phyloP scores from a whole-genome alignment of 64 coral and sea anemone genomes.

The Actinia tenebrosa region DNA sequence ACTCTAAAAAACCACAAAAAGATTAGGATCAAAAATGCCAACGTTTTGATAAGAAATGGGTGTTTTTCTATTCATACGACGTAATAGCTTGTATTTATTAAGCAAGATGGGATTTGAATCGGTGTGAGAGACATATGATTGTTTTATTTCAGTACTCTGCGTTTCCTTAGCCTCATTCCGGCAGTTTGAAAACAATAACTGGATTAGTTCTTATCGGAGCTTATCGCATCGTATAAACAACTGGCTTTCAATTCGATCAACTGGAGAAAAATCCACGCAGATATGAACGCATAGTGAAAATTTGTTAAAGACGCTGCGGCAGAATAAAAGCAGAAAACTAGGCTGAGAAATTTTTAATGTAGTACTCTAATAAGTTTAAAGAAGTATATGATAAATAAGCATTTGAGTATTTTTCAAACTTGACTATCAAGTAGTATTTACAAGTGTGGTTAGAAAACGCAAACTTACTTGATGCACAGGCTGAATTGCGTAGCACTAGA shows the following conservation, averaged over 20 bases:
- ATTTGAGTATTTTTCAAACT: not conserved
- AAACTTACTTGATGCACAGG: not conserved
- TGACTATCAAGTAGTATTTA: not conserved
- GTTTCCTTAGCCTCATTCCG: not conserved
- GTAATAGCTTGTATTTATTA: no score
- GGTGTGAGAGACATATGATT: not conserved
- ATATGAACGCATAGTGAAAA: not conserved
- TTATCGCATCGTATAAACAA: slow-evolving; percentile 7
- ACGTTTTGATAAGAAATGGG: no score
- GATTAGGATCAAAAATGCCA: not conserved
- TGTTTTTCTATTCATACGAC: no score
- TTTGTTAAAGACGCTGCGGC: not conserved
- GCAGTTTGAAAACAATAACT: not conserved
- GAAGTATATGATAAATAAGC: not conserved
- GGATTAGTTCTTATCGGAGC: not conserved
- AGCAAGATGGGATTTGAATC: not conserved
- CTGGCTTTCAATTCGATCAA: not conserved
- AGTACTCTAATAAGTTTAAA: not conserved
- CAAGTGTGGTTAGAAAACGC: not conserved
- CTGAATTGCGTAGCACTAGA: not conserved
- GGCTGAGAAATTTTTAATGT: not conserved
- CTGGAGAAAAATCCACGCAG: not conserved
- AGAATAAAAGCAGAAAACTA: not conserved
- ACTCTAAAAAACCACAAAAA: not conserved
- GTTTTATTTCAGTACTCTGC: not conserved